A percentile compares a stretch with the other conserved stretches of the same genome.
These are phyloP conservation scores for Sicus ferrugineus DNA, from an alignment of 2,888 invertebrate species.

Conservation along the genomic window DNA sequence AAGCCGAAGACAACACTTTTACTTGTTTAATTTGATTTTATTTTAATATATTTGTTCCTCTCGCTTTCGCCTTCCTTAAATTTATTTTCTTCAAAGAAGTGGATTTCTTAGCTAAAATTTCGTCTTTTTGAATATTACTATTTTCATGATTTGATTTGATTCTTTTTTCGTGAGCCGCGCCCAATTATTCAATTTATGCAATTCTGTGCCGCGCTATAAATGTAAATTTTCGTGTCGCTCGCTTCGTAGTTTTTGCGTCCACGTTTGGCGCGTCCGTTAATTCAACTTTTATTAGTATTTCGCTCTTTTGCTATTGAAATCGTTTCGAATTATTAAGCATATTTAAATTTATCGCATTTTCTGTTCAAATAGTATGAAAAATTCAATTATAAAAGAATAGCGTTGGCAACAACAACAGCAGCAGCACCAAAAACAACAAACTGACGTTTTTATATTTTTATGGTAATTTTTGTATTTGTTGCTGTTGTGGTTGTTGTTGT, in stretches of 20 bases:
- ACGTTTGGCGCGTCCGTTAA: neutral
- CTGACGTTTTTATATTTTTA: no score
- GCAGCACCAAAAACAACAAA: no score
- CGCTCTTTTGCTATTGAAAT: neutral
- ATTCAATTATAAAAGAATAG: slow-evolving; percentile 11
- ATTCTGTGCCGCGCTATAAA: slow-evolving; percentile 2
- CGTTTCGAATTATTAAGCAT: neutral
- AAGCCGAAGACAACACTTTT: neutral
- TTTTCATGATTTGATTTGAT: neutral
- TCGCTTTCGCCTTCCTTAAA: neutral
- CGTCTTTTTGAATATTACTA: neutral
- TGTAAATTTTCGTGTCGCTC: slow-evolving; percentile 4
- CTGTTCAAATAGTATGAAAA: neutral
- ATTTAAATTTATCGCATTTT: slow-evolving; percentile 8
- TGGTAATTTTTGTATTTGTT: neutral
- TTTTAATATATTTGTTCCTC: neutral
- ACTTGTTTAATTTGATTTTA: neutral
- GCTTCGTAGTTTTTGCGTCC: neutral
- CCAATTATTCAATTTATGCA: slow-evolving; percentile 31
- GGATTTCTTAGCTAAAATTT: neutral
- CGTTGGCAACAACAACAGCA: no score
- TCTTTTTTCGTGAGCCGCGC: slow-evolving; percentile 1
- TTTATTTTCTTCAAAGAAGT: no score
- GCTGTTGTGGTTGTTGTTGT: neutral
- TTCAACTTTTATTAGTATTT: neutral